Evolutionary conservation across 2,113 vertebrate genomes (phyloP).

Genomic region (Indri indri): DNA sequence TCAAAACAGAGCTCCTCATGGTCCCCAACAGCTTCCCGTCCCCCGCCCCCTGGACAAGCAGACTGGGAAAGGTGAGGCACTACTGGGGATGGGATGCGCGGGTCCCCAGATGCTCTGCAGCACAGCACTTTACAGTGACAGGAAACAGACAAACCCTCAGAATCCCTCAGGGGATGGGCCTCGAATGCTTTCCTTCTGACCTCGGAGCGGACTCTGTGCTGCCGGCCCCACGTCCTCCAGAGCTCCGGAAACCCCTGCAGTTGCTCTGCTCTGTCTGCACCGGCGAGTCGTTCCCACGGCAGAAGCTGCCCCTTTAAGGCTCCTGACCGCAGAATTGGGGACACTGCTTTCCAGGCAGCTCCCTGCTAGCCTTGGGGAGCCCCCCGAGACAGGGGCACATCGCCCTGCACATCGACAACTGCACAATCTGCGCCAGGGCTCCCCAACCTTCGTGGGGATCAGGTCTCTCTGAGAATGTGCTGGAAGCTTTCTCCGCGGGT

Average conservation of each 20-base stretch:
- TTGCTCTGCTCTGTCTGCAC: not conserved
- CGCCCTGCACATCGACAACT: not conserved
- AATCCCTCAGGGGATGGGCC: not conserved
- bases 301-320: not conserved
- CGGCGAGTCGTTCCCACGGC: not conserved
- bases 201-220: not conserved
- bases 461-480: not conserved
- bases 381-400: not conserved
- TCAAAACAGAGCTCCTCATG: not conserved
- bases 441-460: not conserved
- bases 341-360: not conserved
- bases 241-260: not conserved
- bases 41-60: not conserved
- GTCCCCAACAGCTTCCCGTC: not conserved
- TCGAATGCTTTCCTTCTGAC: not conserved
- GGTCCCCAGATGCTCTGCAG: not conserved
- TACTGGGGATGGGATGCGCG: fast-evolving
- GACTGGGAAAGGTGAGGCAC: not conserved
- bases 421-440: not conserved
- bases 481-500: not conserved
- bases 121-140: not conserved
- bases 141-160: not conserved
- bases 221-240: not conserved
- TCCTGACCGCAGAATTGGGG: not conserved
- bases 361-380: not conserved